A percentile compares a stretch with the other conserved stretches of the same genome.
These are phyloP conservation scores for Hippoglossus stenolepis DNA, from an alignment of 2,113 vertebrate species.

Conservation along the genomic window DNA sequence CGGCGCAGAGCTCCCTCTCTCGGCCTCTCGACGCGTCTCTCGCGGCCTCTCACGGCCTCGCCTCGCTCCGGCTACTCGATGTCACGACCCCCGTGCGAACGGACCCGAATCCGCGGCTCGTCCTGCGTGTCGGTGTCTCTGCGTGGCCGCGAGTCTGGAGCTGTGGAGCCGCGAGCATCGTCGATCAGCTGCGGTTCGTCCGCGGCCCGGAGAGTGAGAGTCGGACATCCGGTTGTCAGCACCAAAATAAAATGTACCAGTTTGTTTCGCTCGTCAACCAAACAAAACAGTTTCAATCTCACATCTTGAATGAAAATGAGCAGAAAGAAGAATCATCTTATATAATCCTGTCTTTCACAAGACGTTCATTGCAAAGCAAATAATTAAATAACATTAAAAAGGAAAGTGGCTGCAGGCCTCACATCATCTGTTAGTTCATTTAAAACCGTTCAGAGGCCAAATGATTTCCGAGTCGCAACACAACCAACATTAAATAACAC, in stretches of 20 bases:
- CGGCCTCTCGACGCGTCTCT: neutral
- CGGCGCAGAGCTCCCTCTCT: neutral
- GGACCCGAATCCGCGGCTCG: neutral
- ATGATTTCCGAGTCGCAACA: too few relatives aligned
- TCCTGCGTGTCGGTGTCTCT: constrained; percentile 3
- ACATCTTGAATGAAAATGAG: too few relatives aligned
- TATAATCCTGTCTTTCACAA: too few relatives aligned
- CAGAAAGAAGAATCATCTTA: too few relatives aligned
- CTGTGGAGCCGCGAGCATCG: constrained; percentile 35
- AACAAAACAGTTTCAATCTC: too few relatives aligned
- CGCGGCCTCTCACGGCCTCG: neutral
- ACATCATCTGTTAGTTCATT: too few relatives aligned
- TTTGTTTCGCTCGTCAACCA: neutral
- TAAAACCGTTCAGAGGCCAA: too few relatives aligned
- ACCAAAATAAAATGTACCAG: neutral
- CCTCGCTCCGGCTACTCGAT: neutral
- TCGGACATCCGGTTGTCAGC: neutral
- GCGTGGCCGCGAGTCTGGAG: neutral
- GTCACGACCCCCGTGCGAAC: neutral
- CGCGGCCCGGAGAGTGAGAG: neutral
- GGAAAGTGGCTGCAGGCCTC: too few relatives aligned
- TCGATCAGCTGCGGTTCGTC: neutral
- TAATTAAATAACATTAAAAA: too few relatives aligned
- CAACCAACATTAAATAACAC: too few relatives aligned
- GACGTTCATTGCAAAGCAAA: too few relatives aligned